Evolutionary conservation across 2,797 vertebrate genomes (phyloP).

Genomic region (Leptodactylus fallax): DNA sequence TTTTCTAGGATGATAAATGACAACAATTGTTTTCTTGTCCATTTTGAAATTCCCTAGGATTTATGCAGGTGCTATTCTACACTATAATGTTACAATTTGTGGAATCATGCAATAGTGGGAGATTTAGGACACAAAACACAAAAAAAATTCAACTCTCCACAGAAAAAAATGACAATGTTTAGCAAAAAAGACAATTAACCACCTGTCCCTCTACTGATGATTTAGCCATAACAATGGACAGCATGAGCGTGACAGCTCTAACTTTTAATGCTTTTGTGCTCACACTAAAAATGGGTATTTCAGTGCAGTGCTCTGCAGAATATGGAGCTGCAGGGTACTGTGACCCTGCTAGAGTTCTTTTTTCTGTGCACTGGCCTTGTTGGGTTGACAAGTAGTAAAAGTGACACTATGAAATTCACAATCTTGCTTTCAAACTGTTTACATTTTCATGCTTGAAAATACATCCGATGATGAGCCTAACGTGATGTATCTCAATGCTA

Average conservation of each 20-base stretch:
- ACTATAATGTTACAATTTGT: no score
- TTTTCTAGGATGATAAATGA: no score
- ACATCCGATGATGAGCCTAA: conserved; percentile 46
- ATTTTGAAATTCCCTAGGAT: no score
- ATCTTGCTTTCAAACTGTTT: conserved; percentile 60
- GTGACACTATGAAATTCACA: conserved; percentile 51
- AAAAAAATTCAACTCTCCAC: no score
- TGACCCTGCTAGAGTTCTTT: conserved; percentile 51
- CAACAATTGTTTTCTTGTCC: no score
- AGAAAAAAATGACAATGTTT: no score
- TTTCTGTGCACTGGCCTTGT: conserved; percentile 33
- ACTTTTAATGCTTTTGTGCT: background rate
- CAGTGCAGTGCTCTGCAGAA: background rate
- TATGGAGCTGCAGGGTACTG: conserved; percentile 36
- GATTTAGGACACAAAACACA: no score
- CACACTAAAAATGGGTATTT: background rate
- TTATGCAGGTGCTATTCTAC: no score
- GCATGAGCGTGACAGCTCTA: background rate
- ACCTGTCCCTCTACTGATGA: background rate
- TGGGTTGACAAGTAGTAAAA: conserved; percentile 63
- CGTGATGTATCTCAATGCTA: conserved; percentile 7
- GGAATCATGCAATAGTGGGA: no score
- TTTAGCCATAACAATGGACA: background rate
- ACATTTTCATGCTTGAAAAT: conserved; percentile 64
- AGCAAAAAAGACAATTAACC: no score